Conservation (phyloP, 2,113 vertebrate genomes). For the Ceuthmochares aereus region DNA sequence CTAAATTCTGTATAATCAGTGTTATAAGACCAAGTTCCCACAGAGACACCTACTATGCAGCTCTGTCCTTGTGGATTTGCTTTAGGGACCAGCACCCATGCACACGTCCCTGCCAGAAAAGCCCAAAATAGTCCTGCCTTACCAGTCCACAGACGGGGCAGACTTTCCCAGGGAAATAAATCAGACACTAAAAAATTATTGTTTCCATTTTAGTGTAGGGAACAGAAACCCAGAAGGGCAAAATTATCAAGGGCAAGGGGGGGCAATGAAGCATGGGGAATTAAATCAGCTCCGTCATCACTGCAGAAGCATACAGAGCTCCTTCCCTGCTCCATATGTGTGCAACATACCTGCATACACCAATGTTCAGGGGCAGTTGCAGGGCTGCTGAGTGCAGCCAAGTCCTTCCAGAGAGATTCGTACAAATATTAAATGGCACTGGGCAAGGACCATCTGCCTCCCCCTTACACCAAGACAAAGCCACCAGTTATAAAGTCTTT, state of each 20-base stretch:
- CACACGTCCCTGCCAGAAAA: neutral
- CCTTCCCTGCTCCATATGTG: neutral
- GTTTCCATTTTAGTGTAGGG: neutral
- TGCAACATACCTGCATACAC: no score
- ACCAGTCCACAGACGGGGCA: neutral
- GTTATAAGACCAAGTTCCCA: neutral
- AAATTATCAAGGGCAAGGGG: neutral
- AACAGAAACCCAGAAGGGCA: neutral
- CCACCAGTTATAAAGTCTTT: neutral
- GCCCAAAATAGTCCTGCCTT: neutral
- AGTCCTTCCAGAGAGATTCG: neutral
- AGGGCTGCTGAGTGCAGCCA: neutral
- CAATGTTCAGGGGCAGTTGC: no score
- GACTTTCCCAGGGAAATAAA: neutral
- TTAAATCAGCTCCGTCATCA: neutral
- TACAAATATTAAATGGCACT: neutral
- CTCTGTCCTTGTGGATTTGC: fast-evolving
- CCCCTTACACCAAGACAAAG: neutral
- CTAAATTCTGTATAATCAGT: fast-evolving
- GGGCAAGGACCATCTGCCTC: neutral
- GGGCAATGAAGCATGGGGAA: neutral
- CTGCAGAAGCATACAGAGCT: neutral
- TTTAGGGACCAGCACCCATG: fast-evolving
- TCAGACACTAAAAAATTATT: neutral
- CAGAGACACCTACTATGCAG: fast-evolving